phyloP scores from a whole-genome alignment of 2,888 invertebrate species.

The Pyrgus malvae region DNA sequence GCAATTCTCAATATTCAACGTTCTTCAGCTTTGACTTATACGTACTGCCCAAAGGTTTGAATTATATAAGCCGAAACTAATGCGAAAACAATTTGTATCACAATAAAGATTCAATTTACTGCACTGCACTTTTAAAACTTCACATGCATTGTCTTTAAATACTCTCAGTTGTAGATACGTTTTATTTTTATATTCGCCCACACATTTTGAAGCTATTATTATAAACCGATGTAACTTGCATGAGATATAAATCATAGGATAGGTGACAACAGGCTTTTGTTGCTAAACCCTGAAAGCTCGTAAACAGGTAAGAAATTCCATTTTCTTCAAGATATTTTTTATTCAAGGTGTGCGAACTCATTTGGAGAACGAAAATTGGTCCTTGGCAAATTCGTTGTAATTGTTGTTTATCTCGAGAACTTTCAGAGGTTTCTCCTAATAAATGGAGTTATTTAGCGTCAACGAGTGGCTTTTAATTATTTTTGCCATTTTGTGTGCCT shows the following conservation, averaged over 20 bases:
- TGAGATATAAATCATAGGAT: conserved; percentile 19
- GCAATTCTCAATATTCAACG: no score
- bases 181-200: no score
- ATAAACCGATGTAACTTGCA: conserved; percentile 9
- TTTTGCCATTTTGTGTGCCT: conserved; percentile 38
- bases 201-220: no score
- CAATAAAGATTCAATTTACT: no score
- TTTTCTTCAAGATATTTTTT: conserved; percentile 23
- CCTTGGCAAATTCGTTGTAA: conserved; percentile 54
- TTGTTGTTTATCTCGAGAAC: conserved; percentile 70
- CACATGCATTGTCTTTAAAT: no score
- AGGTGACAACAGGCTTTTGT: conserved; percentile 24
- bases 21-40: no score
- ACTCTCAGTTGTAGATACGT: no score
- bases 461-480: conserved; percentile 70
- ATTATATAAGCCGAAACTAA: no score
- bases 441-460: conserved; percentile 73
- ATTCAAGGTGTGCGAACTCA: conserved; percentile 25
- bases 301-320: conserved; percentile 17
- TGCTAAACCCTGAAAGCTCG: conserved; percentile 15
- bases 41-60: no score
- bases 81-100: no score
- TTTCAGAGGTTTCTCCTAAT: conserved; percentile 68
- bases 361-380: conserved; percentile 26
- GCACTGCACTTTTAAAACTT: no score